phyloP scores from a whole-genome alignment of 1,140 invertebrate genomes.

The Gerris buenoi region DNA sequence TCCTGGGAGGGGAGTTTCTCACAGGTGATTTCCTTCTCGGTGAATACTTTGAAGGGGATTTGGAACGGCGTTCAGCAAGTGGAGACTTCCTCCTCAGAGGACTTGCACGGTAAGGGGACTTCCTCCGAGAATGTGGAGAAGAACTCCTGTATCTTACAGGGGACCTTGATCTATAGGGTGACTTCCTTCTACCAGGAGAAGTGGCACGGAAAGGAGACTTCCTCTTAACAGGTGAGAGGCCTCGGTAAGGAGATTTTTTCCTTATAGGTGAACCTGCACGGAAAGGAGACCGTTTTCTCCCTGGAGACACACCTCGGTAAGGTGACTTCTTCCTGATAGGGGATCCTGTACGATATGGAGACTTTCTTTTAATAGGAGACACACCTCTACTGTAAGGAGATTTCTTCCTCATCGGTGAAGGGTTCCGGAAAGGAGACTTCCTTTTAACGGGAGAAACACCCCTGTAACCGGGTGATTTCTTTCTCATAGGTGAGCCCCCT shows the following conservation, averaged over 20 bases:
- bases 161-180: not conserved
- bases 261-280: not conserved
- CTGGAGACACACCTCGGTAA: not conserved
- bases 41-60: not conserved
- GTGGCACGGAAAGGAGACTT: not conserved
- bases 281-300: not conserved
- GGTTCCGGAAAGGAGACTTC: not conserved
- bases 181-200: not conserved
- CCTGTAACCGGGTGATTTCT: not conserved
- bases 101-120: slow-evolving; percentile 3
- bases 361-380: slow-evolving; percentile 2
- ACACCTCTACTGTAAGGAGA: not conserved
- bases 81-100: slow-evolving; percentile 1
- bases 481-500: not conserved
- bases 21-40: not conserved
- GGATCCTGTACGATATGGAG: not conserved
- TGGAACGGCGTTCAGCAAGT: not conserved
- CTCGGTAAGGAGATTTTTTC: not conserved
- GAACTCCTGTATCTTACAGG: not conserved
- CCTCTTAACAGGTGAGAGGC: not conserved
- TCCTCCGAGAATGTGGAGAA: not conserved
- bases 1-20: not conserved
- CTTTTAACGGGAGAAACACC: not conserved
- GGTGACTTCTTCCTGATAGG: not conserved
- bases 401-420: not conserved